phyloP scores from a whole-genome alignment of 2,113 vertebrate genomes.

The Hippocampus mohnikei region DNA sequence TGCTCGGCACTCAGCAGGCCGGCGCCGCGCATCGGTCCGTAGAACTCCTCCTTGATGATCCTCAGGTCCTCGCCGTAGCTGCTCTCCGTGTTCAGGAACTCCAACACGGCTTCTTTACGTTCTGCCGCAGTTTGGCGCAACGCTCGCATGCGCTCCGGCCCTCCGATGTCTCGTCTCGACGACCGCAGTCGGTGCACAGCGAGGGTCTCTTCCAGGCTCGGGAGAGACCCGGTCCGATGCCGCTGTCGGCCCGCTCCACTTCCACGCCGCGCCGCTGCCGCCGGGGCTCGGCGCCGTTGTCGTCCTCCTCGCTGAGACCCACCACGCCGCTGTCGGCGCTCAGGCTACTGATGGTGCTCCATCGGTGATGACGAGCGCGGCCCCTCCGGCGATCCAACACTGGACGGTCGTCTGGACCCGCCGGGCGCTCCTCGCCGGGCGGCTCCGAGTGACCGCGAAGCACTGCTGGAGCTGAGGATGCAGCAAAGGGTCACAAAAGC shows the following conservation, averaged over 20 bases:
- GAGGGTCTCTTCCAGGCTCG: conserved; percentile 80
- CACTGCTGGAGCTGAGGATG: conserved; percentile 54
- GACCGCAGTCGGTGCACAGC: conserved; percentile 81
- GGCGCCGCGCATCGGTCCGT: conserved; percentile 84
- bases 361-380: conserved; percentile 74
- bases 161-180: conserved; percentile 70
- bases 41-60: conserved; percentile 88
- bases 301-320: conserved; percentile 75
- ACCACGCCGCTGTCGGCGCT: conserved; percentile 87
- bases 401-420: neutral
- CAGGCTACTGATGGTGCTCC: conserved; percentile 88
- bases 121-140: conserved; percentile 83
- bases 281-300: conserved; percentile 57
- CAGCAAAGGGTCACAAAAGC: neutral
- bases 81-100: conserved; percentile 87
- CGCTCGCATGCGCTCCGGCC: conserved; percentile 76
- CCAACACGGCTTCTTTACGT: conserved; percentile 86
- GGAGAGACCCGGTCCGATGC: conserved; percentile 79
- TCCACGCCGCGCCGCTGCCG: conserved; percentile 61
- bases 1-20: conserved; percentile 82
- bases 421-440: conserved; percentile 69
- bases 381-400: conserved; percentile 27
- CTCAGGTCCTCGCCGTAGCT: conserved; percentile 85
- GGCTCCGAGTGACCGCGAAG: conserved; percentile 68
- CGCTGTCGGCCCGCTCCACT: conserved; percentile 84